Base-by-base conservation (phyloP, 2,888 invertebrate species). In the Drosophila vallismaia region DNA sequence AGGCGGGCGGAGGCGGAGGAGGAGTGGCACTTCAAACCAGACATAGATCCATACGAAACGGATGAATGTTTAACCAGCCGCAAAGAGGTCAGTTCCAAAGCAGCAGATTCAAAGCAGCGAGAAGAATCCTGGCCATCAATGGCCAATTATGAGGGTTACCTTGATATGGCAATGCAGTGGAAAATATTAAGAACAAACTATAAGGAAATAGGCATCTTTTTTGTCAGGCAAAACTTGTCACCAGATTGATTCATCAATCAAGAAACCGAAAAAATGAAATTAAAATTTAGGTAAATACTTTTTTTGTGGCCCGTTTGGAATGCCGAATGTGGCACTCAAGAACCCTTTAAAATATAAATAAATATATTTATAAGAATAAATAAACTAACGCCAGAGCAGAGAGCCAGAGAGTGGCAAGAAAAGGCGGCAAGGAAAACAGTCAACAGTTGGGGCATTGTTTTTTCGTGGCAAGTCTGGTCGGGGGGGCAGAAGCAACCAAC, bases 361-460 rank as follows among this genome's bases (percentile, higher is more conserved):
- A 6, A 29, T 44, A 9, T 44, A 19, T n/a, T n/a, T n/a, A 28
- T 0, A 26, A 53, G 12, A 3, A 48, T 1, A 31, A 29, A 29
- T 12, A 29, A 10, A 24, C 24, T 44, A 45, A 45, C 24, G 26
- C 40, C 40, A 4, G 40, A 40, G 19, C 19, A n/a, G 12, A 40
- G 40, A 14, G 4, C n/a, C 12, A 14, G 10, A 12, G 45, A 28
- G 26, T 53, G 69, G 60, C 52, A 82, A 73, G 82, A 60, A 79
- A 73, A 76, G 48, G 71, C 60, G 50, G 74, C 40, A 14, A 14
- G 12, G 8, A 50, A 6, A 48, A 29, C 28, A 9, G 51, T 14
- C 31, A 19, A 24, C 38, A 28, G 12, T 42, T 58, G 69, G 70
- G 53, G 79, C 88, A 89, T 83, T 83, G 86, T 88, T 79, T 71